phyloP scores from a whole-genome alignment of 2,113 vertebrate species.

The Mustelus asterias region DNA sequence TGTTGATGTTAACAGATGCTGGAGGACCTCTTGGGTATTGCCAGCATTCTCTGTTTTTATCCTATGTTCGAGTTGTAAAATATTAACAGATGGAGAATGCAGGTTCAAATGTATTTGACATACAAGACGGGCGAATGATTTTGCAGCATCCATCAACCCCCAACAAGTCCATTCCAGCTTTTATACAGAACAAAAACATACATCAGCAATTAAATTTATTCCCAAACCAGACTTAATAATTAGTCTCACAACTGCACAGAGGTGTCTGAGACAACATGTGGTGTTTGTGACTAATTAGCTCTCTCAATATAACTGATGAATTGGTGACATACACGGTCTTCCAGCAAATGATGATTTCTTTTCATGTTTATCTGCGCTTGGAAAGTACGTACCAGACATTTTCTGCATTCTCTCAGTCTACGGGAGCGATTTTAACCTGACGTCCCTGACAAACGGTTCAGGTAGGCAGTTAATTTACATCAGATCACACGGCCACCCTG shows the following conservation, averaged over 20 bases:
- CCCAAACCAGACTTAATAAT: constrained; percentile 12
- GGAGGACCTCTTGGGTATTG: background rate
- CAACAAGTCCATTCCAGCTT: background rate
- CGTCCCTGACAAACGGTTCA: background rate
- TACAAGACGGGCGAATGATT: background rate
- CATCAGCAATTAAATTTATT: constrained; percentile 13
- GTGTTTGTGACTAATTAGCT: constrained; percentile 23
- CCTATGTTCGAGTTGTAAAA: background rate
- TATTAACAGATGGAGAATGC: background rate
- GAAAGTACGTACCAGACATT: no score
- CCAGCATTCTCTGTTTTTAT: background rate
- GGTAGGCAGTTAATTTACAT: background rate
- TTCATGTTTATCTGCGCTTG: background rate
- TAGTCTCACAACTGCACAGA: background rate
- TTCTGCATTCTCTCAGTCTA: background rate
- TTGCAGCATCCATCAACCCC: background rate
- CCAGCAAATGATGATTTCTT: background rate
- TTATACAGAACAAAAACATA: background rate
- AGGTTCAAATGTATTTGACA: background rate
- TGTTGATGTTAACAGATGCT: background rate
- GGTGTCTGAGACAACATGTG: background rate
- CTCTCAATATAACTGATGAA: background rate
- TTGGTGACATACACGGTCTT: background rate
- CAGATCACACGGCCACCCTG: background rate
- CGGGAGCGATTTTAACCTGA: background rate